phyloP scores from a whole-genome alignment of 2,888 invertebrate species.

The Drosophila mimica region DNA sequence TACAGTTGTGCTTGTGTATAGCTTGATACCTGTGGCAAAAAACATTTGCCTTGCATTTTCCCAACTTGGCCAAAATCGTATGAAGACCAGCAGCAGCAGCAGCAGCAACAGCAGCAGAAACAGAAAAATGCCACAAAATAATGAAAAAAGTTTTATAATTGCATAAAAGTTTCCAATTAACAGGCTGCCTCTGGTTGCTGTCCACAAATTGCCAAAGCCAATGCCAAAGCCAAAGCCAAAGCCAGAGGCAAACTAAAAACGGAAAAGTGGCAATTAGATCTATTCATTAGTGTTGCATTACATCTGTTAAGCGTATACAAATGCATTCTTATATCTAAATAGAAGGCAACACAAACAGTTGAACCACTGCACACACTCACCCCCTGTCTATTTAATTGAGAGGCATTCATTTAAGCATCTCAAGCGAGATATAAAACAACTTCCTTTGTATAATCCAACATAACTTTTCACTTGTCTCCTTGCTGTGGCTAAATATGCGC shows the following conservation, averaged over 20 bases:
- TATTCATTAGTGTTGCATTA: slow-evolving; percentile 69
- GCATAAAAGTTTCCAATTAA: slow-evolving; percentile 80
- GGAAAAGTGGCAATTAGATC: slow-evolving; percentile 71
- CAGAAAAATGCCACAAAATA: slow-evolving; percentile 70
- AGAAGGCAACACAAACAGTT: slow-evolving; percentile 7
- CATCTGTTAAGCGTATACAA: slow-evolving; percentile 42
- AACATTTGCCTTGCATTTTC: slow-evolving; percentile 62
- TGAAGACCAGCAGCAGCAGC: slow-evolving; percentile 30
- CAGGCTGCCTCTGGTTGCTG: slow-evolving; percentile 71
- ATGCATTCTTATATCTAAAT: slow-evolving; percentile 17
- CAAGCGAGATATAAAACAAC: slow-evolving; percentile 77
- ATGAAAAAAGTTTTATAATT: slow-evolving; percentile 81
- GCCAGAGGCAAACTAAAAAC: slow-evolving; percentile 18
- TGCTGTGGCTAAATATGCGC: slow-evolving; percentile 64
- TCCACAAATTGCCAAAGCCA: slow-evolving; percentile 56
- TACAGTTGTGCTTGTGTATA: slow-evolving; percentile 62
- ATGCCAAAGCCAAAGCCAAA: slow-evolving; percentile 36
- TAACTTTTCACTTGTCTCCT: slow-evolving; percentile 60
- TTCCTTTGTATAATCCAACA: slow-evolving; percentile 69
- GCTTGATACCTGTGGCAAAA: slow-evolving; percentile 61
- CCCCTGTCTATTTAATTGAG: slow-evolving; percentile 69
- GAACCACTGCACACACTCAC: neutral
- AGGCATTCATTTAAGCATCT: slow-evolving; percentile 72
- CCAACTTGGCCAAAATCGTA: slow-evolving; percentile 69
- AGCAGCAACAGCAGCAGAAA: slow-evolving; percentile 19